Conservation (phyloP, 2,797 vertebrate genomes). For the Gephyroberyx darwinii region DNA sequence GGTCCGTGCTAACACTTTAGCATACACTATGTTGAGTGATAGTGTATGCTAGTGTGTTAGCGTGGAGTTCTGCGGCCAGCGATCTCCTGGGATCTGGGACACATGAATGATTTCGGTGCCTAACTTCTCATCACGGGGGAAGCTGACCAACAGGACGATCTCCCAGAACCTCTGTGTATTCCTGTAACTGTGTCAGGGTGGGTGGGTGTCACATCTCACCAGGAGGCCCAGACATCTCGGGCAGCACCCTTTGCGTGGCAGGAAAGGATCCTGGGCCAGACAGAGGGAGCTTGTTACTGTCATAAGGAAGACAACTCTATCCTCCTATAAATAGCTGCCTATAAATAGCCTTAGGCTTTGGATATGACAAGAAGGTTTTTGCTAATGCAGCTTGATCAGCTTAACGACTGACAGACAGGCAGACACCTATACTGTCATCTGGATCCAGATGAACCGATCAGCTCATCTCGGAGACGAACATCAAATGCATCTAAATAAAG, state of each 20-base stretch:
- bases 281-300: conserved; percentile 26
- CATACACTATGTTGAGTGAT: too few species aligned
- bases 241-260: neutral
- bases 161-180: too few species aligned
- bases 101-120: too few species aligned
- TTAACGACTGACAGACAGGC: conserved; percentile 63
- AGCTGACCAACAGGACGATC: too few species aligned
- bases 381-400: conserved; percentile 72
- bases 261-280: neutral
- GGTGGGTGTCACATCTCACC: conserved; percentile 9
- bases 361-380: conserved; percentile 53
- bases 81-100: too few species aligned
- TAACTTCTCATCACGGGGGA: too few species aligned
- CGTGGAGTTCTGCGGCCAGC: too few species aligned
- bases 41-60: too few species aligned
- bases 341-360: conserved; percentile 63
- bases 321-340: conserved; percentile 67
- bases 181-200: neutral
- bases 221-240: neutral
- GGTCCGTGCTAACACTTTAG: too few species aligned
- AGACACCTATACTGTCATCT: conserved; percentile 29
- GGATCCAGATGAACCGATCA: neutral
- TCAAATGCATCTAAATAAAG: neutral
- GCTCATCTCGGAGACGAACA: neutral
- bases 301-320: conserved; percentile 42